phyloP scores from a whole-genome alignment of 2,113 vertebrate genomes.

The Copsychus sechellarum region DNA sequence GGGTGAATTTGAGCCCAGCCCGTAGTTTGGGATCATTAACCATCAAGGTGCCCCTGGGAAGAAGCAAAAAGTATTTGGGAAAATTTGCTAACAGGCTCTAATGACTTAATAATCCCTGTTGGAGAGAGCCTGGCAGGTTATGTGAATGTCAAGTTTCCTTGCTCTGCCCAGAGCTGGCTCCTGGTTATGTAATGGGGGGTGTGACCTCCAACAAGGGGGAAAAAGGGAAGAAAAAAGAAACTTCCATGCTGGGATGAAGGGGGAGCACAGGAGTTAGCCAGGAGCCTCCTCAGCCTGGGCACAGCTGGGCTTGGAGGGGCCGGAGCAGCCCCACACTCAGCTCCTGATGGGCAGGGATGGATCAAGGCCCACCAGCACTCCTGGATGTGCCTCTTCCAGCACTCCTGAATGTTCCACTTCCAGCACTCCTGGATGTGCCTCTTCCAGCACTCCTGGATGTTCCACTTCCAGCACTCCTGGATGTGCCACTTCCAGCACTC shows the following conservation, averaged over 20 bases:
- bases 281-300: background rate
- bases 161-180: slow-evolving; percentile 43
- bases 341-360: background rate
- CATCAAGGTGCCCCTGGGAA: slow-evolving; percentile 60
- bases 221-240: background rate
- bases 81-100: slow-evolving; percentile 61
- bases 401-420: too few species aligned
- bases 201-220: background rate
- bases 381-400: too few species aligned
- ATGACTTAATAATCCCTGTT: slow-evolving; percentile 59
- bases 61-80: slow-evolving; percentile 56
- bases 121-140: slow-evolving; percentile 41
- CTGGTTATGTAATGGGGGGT: slow-evolving; percentile 28
- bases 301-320: fast-evolving
- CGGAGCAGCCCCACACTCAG: background rate
- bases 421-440: too few species aligned
- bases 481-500: too few species aligned
- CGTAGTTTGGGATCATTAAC: slow-evolving; percentile 53
- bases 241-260: background rate
- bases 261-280: background rate
- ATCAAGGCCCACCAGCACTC: too few species aligned
- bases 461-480: too few species aligned
- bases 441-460: too few species aligned
- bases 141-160: slow-evolving; percentile 51
- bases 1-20: slow-evolving; percentile 1